Conservation (phyloP, 2,888 invertebrate genomes). For the Dorcus parallelipipedus region DNA sequence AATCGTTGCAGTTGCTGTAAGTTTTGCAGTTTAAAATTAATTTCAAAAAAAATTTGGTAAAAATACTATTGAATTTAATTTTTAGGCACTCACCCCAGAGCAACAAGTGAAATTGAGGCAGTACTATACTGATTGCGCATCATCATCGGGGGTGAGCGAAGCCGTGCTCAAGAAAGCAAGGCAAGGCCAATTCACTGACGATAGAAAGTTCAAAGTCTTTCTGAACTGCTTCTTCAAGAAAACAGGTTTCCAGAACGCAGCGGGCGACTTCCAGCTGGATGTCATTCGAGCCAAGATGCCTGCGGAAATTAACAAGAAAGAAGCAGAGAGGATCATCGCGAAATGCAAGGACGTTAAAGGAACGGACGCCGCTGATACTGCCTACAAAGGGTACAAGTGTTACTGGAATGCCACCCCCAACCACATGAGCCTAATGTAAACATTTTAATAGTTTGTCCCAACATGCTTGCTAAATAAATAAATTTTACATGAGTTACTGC, state of each 20-base stretch:
- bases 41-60: background rate
- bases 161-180: slow-evolving; percentile 28
- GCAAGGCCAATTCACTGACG: slow-evolving; percentile 47
- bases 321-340: slow-evolving; percentile 46
- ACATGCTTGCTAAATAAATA: background rate
- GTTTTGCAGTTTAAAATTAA: background rate
- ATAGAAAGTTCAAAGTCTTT: slow-evolving; percentile 50
- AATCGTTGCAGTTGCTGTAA: background rate
- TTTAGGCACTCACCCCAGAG: slow-evolving; percentile 16
- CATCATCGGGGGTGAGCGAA: slow-evolving; percentile 38
- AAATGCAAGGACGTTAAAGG: slow-evolving; percentile 24
- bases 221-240: slow-evolving; percentile 52
- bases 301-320: slow-evolving; percentile 44
- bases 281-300: slow-evolving; percentile 48
- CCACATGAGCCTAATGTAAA: background rate
- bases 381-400: slow-evolving; percentile 51
- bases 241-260: slow-evolving; percentile 48
- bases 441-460: background rate
- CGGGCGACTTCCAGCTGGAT: slow-evolving; percentile 36
- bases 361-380: slow-evolving; percentile 42
- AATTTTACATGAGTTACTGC: too few relatives aligned
- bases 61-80: background rate
- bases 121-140: slow-evolving; percentile 31
- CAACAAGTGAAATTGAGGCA: slow-evolving; percentile 41
- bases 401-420: slow-evolving; percentile 46